A percentile compares a stretch with the other conserved stretches of the same genome.
phyloP scores from a whole-genome alignment of 30 jellyfish, hydroid and myxozoan species.

The Aurelia sp. region DNA sequence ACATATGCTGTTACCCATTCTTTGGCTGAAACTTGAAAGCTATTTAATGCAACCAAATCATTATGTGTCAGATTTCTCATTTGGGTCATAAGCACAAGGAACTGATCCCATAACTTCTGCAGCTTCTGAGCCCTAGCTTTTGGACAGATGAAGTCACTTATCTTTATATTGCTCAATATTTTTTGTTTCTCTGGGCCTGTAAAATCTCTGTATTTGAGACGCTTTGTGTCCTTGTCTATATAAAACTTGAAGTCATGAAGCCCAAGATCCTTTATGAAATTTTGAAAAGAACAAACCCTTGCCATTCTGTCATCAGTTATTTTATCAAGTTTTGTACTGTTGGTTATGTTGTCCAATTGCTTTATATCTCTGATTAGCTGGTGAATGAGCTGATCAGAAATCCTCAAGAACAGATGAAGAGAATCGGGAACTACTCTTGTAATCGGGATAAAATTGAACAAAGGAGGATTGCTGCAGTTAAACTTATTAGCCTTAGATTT shows the following conservation, averaged over 20 bases:
- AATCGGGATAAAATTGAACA: too few species aligned
- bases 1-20: neutral
- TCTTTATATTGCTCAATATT: neutral
- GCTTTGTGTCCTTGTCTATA: constrained; percentile 14
- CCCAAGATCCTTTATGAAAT: neutral
- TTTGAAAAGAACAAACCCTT: neutral
- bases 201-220: neutral
- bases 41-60: neutral
- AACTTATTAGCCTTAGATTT: too few species aligned
- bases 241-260: neutral
- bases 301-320: too few species aligned
- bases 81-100: neutral
- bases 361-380: too few species aligned
- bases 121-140: constrained; percentile 4
- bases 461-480: too few species aligned
- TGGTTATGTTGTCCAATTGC: too few species aligned
- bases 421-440: too few species aligned
- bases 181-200: constrained; percentile 25
- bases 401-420: too few species aligned
- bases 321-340: too few species aligned
- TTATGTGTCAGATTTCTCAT: neutral
- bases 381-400: too few species aligned
- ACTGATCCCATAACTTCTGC: constrained; percentile 13
- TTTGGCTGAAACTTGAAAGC: neutral
- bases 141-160: neutral